These are phyloP conservation scores for Corydoras maculifer DNA, from an alignment of 2,113 vertebrate genomes.

Conservation along the genomic window DNA sequence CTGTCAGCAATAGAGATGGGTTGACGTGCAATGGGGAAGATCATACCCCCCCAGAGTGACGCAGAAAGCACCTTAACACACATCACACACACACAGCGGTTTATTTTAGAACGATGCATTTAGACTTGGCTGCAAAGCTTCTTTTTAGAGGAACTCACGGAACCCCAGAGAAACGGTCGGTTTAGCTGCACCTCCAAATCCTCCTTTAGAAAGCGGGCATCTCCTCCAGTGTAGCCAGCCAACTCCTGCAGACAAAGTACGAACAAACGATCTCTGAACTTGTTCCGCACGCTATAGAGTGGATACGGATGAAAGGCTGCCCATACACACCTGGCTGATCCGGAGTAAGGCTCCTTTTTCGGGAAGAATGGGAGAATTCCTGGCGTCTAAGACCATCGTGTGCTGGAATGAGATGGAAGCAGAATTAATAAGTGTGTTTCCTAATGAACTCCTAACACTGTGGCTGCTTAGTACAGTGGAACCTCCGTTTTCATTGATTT, in stretches of 20 bases:
- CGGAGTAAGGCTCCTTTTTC: constrained; percentile 83
- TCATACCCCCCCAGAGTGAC: constrained; percentile 86
- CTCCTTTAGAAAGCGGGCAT: constrained; percentile 88
- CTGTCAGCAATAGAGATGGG: constrained; percentile 86
- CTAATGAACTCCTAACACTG: no score
- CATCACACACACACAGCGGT: neutral
- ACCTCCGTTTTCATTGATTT: no score
- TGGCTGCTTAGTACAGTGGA: no score
- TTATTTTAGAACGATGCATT: neutral
- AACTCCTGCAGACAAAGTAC: constrained; percentile 69
- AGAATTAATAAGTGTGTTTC: neutral
- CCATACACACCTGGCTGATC: constrained; percentile 77
- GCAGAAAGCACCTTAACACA: constrained; percentile 76
- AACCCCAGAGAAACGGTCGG: constrained; percentile 75
- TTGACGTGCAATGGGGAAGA: constrained; percentile 78
- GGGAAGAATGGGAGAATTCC: constrained; percentile 88
- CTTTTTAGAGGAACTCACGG: constrained; percentile 58
- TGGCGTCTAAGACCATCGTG: constrained; percentile 82
- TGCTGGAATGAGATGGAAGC: constrained; percentile 66
- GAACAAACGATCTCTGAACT: neutral
- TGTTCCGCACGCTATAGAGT: neutral
- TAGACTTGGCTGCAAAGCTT: neutral
- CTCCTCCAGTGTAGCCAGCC: constrained; percentile 88
- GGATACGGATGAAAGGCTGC: neutral
- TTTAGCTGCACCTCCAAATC: constrained; percentile 91